Evolutionary conservation across 2,888 invertebrate genomes (phyloP).

Genomic region (Polia nebulosa): DNA sequence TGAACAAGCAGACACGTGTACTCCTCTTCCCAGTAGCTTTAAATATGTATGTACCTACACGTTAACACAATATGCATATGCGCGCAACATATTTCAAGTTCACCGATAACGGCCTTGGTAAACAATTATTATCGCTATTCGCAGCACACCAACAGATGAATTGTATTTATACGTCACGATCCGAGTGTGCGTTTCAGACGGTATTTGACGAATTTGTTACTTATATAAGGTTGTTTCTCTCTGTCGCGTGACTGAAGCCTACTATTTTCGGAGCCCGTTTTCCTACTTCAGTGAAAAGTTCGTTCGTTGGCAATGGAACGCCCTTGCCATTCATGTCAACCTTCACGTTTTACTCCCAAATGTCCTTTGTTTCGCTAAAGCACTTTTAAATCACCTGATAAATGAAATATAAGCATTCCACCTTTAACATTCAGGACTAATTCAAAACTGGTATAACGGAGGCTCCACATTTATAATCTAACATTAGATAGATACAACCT

Average conservation of each 20-base stretch:
- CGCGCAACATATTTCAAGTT: conserved; percentile 83
- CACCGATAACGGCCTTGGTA: conserved; percentile 82
- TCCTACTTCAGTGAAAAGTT: conserved; percentile 35
- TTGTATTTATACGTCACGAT: conserved; percentile 52
- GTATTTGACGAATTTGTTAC: conserved; percentile 36
- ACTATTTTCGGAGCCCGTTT: conserved; percentile 34
- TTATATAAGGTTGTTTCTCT: conserved; percentile 43
- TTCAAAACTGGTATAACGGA: conserved; percentile 9
- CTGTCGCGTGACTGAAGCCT: conserved; percentile 45
- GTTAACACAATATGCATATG: conserved; percentile 80
- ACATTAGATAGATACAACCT: neutral
- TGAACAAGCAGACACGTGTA: conserved; percentile 71
- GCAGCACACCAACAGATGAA: conserved; percentile 71
- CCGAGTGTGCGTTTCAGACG: conserved; percentile 42
- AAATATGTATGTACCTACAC: conserved; percentile 75
- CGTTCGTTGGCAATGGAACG: conserved; percentile 43
- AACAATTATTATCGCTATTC: conserved; percentile 80
- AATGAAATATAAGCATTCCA: conserved; percentile 14
- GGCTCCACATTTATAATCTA: neutral
- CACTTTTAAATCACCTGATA: conserved; percentile 16
- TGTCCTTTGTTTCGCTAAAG: conserved; percentile 43
- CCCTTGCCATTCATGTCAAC: conserved; percentile 53
- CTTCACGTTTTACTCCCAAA: conserved; percentile 45
- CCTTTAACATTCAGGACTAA: conserved; percentile 11
- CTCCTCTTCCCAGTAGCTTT: conserved; percentile 81